Evolutionary conservation across 2,113 vertebrate species (phyloP), one percentile per base, ranked within the genome.

Genomic region (Brienomyrus brachyistius): DNA sequence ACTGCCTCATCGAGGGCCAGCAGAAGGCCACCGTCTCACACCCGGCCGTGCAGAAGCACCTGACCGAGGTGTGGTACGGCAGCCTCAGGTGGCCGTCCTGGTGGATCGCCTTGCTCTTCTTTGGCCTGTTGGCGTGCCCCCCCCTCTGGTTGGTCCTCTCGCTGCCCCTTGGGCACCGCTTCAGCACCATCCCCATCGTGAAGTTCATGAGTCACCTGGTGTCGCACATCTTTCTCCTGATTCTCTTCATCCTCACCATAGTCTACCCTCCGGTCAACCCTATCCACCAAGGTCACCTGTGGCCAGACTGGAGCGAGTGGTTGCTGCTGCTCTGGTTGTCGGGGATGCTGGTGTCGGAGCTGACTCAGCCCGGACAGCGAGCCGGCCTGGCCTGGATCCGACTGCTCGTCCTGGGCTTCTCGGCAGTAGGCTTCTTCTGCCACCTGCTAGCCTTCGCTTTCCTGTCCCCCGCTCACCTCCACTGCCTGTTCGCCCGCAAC

Each of bases 121-220:
- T 94, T 56, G 89, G 89, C 45, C 84, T 94, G 43, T 91, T 94
- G 51, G n/a, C 92, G 0, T 95, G 93, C 50, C 94, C 93, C 1
- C 92, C 90, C 0, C 90, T 95, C 27, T 94, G 94, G 94, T 87
- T 94, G 82, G 86, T 52, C 7, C 92, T 95, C 66, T 94, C 94
- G 43, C 91, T 95, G 89, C 94, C 94, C 1, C 91, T 93, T 47
- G 92, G 88, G 74, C 92, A 94, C 91, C 91, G 90, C 83, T 93
- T 94, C 89, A 92, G 92, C 90, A 93, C 90, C 50, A 92, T 94
- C 88, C 94, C 94, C 17, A 93, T 95, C 43, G 90, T 94, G 83
- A 95, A 95, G 91, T 94, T 94, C 89, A 94, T 94, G 93, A 94
- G 92, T 89, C 92, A 95, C 47, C 91, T 95, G 92, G 94, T 93